Conservation (phyloP, 2,888 invertebrate species). For the Ectemnius cavifrons region DNA sequence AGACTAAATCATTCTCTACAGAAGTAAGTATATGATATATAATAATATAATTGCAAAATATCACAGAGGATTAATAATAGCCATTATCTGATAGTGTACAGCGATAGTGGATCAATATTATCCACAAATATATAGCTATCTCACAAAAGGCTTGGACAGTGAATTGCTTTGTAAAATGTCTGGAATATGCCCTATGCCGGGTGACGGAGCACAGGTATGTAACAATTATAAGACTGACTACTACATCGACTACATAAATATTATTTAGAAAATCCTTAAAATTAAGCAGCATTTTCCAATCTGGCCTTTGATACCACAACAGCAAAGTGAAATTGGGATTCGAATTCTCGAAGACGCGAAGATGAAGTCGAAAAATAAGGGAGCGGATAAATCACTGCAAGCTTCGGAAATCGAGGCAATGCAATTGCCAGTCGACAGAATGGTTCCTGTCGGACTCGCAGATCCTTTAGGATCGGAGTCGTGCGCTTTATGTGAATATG, state of each 20-base stretch:
- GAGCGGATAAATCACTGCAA: conserved; percentile 24
- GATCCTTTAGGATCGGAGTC: conserved; percentile 78
- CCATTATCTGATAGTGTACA: conserved; percentile 79
- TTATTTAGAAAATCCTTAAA: conserved; percentile 8
- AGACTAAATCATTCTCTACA: conserved; percentile 85
- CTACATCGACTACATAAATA: not conserved
- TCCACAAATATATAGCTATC: conserved; percentile 84
- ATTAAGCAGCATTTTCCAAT: conserved; percentile 77
- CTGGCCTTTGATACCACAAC: conserved; percentile 81
- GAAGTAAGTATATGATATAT: conserved; percentile 77
- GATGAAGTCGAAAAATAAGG: conserved; percentile 15
- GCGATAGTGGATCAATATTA: conserved; percentile 90
- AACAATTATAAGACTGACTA: conserved; percentile 3
- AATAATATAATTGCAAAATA: not conserved
- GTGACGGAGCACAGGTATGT: conserved; percentile 50
- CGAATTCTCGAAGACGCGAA: conserved; percentile 57
- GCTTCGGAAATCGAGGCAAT: conserved; percentile 70
- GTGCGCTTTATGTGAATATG: conserved; percentile 90
- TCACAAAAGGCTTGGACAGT: conserved; percentile 85
- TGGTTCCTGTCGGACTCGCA: conserved; percentile 66
- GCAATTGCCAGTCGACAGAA: conserved; percentile 80
- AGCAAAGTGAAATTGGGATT: conserved; percentile 59
- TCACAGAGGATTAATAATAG: too few species aligned
- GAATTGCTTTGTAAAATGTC: conserved; percentile 85
- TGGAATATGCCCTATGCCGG: conserved; percentile 82